Evolutionary conservation across 2,888 invertebrate species (phyloP).

Genomic region (Rhagonycha fulva): DNA sequence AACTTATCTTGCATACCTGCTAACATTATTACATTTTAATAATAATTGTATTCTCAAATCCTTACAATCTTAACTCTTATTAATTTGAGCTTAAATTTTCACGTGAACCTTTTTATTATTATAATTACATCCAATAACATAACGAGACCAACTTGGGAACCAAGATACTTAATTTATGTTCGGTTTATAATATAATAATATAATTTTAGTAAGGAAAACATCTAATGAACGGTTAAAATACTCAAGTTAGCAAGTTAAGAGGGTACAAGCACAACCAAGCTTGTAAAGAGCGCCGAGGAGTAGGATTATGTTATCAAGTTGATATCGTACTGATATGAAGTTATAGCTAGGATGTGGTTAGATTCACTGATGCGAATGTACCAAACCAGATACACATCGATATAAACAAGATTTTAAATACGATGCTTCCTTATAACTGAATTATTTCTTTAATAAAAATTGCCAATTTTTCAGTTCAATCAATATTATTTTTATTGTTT

Average conservation of each 20-base stretch:
- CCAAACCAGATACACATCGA: conserved; percentile 40
- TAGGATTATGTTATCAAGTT: conserved; percentile 46
- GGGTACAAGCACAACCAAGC: conserved; percentile 30
- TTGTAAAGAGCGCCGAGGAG: conserved; percentile 27
- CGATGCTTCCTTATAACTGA: conserved; percentile 34
- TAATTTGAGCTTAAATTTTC: background rate
- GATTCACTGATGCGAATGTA: conserved; percentile 51
- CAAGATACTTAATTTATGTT: background rate
- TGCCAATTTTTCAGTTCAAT: background rate
- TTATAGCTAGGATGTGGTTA: conserved; percentile 51
- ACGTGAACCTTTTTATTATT: background rate
- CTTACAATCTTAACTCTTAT: background rate
- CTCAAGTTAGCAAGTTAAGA: conserved; percentile 29
- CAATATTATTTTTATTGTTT: background rate
- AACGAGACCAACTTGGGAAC: background rate
- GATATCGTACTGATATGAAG: conserved; percentile 52
- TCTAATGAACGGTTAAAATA: conserved; percentile 22
- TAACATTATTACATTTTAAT: background rate
- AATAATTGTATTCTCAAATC: background rate
- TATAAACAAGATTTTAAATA: conserved; percentile 38
- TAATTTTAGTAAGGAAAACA: conserved; percentile 2
- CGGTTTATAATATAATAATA: background rate
- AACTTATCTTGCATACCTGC: background rate
- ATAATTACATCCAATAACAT: background rate
- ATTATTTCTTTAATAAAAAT: background rate